Conservation (phyloP, 2,797 vertebrate species). For the Phataginus tetradactyla region DNA sequence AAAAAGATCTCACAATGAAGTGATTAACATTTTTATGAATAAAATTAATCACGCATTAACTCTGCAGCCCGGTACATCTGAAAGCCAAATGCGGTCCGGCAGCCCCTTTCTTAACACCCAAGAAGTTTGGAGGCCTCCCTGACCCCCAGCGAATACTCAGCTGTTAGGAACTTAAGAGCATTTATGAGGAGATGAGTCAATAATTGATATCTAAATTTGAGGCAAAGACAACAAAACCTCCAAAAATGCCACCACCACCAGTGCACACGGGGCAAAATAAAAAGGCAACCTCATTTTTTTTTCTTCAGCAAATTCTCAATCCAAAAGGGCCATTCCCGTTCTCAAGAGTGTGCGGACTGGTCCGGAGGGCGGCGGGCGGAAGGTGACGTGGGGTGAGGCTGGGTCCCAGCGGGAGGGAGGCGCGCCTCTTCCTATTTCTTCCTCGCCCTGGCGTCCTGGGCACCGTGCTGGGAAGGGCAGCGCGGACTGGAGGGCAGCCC, state of each 20-base stretch:
- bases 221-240: not conserved
- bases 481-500: slow-evolving; percentile 78
- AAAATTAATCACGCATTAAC: slow-evolving; percentile 91
- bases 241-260: not conserved
- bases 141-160: slow-evolving; percentile 75
- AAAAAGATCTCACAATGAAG: slow-evolving; percentile 89
- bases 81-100: slow-evolving; percentile 86
- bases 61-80: slow-evolving; percentile 84
- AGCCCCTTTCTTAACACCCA: slow-evolving; percentile 73
- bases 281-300: not conserved
- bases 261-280: not conserved
- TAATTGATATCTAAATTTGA: slow-evolving; percentile 72
- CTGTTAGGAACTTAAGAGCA: slow-evolving; percentile 76
- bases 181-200: slow-evolving; percentile 77
- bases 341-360: not conserved
- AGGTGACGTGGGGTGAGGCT: slow-evolving; percentile 30
- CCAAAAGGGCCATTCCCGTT: not conserved
- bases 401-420: slow-evolving; percentile 48
- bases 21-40: slow-evolving; percentile 92
- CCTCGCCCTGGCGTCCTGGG: not conserved
- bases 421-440: slow-evolving; percentile 6
- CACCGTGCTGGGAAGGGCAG: slow-evolving; percentile 72
- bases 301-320: not conserved
- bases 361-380: not conserved
- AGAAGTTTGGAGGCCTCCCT: slow-evolving; percentile 76